Evolutionary conservation across 2,888 invertebrate genomes (phyloP).

Genomic region (Phaedon cochleariae): DNA sequence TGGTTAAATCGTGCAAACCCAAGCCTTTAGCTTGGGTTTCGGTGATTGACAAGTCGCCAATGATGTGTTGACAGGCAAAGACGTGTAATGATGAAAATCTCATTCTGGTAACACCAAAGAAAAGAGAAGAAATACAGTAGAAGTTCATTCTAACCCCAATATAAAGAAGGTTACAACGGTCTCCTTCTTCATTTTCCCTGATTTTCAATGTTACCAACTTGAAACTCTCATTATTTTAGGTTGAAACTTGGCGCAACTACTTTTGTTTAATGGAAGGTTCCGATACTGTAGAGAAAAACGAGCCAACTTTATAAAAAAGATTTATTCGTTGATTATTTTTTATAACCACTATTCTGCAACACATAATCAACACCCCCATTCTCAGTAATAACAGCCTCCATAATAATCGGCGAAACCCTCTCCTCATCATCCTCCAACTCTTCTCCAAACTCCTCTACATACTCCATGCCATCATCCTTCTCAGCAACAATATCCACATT

Average conservation of each 20-base stretch:
- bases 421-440: constrained; percentile 48
- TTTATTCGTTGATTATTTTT: background rate
- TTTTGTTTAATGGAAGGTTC: no score
- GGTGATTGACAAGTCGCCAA: constrained; percentile 56
- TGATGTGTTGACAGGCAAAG: constrained; percentile 58
- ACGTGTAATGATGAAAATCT: no score
- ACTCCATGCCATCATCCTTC: constrained; percentile 23
- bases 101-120: no score
- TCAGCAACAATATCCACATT: constrained; percentile 23
- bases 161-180: no score
- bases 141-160: no score
- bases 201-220: no score
- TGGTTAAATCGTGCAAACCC: no score
- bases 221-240: no score
- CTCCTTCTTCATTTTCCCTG: no score
- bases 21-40: constrained; percentile 55
- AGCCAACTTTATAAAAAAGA: background rate
- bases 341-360: constrained; percentile 21
- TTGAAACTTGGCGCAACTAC: no score
- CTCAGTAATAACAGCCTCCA: constrained; percentile 53
- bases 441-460: constrained; percentile 27
- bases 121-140: no score
- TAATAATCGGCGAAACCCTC: constrained; percentile 44
- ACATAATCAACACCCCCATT: constrained; percentile 46
- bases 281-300: no score